Evolutionary conservation across 2,888 invertebrate species (phyloP), one percentile per base, ranked within the genome.

Genomic region (Liopterus haemorrhoidalis): DNA sequence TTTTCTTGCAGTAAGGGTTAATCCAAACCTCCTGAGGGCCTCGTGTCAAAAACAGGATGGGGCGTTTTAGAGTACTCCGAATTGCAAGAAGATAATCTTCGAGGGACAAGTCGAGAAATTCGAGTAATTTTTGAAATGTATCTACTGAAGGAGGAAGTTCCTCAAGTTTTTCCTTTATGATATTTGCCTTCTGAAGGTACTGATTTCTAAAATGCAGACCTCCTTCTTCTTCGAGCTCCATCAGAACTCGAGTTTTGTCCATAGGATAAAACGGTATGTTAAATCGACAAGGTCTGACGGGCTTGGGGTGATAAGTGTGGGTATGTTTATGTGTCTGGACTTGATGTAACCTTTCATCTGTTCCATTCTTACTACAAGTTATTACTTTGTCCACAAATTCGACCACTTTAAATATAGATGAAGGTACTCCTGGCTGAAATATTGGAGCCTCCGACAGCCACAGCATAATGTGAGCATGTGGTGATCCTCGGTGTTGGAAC

Each of bases 401-500:
- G n/a, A n/a, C n/a, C n/a, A n/a, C n/a, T n/a, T n/a, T n/a, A n/a
- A n/a, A n/a, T n/a, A n/a, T n/a, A n/a, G n/a, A n/a, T n/a, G n/a
- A n/a, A n/a, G n/a, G n/a, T n/a, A n/a, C n/a, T n/a, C n/a, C n/a
- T n/a, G n/a, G n/a, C n/a, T n/a, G n/a, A n/a, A n/a, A n/a, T n/a
- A n/a, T 40, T 14, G 59, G 60, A 6, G 59, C 56, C 35, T 52
- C 48, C 48, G 58, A 50, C 20, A 60, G 9, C 57, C 60, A 59
- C 12, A 59, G 37, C 35, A 59, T 52, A 12, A 51, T 52, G 41
- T 60, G 59, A 2, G 48, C 53, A 54, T 56, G 57, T 27, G 57
- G 57, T n/a, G 55, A 57, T 25, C 59, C 59, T 32, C 59, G 50
- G 22, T 58, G 44, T 43, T 58, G 61, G 22, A 58, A 59, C 49